phyloP scores from a whole-genome alignment of 1,140 invertebrate genomes.

The Lepidostoma basale region DNA sequence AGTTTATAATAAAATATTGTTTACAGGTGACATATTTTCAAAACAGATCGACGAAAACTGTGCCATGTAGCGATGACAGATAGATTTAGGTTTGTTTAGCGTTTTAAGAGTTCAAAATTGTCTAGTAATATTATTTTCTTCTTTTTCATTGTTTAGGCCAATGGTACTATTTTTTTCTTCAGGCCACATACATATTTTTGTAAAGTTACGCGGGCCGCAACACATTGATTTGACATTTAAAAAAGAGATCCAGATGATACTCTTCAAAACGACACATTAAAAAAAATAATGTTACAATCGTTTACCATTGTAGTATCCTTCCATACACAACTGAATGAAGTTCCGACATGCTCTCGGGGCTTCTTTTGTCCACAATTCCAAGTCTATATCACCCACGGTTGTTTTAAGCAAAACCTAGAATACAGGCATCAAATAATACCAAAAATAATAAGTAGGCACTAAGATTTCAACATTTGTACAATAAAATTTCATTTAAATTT shows the following conservation, averaged over 20 bases:
- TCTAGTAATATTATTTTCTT: too few species aligned
- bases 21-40: too few species aligned
- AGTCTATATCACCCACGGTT: constrained; percentile 93
- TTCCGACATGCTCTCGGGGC: constrained; percentile 94
- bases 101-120: too few species aligned
- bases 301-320: constrained; percentile 90
- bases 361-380: constrained; percentile 98
- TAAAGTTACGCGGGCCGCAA: too few species aligned
- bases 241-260: too few species aligned
- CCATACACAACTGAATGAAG: constrained; percentile 96
- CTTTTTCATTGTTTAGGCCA: background rate
- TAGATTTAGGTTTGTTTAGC: too few species aligned
- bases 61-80: too few species aligned
- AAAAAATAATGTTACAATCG: background rate
- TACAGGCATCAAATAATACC: background rate
- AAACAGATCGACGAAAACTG: too few species aligned
- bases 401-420: constrained; percentile 88
- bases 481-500: constrained; percentile 21
- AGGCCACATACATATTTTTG: background rate
- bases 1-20: too few species aligned
- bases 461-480: constrained; percentile 24
- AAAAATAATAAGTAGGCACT: background rate
- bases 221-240: background rate
- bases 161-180: background rate
- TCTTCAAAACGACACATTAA: background rate